Conservation (phyloP, 2,113 vertebrate species). For the Peromyscus maniculatus region DNA sequence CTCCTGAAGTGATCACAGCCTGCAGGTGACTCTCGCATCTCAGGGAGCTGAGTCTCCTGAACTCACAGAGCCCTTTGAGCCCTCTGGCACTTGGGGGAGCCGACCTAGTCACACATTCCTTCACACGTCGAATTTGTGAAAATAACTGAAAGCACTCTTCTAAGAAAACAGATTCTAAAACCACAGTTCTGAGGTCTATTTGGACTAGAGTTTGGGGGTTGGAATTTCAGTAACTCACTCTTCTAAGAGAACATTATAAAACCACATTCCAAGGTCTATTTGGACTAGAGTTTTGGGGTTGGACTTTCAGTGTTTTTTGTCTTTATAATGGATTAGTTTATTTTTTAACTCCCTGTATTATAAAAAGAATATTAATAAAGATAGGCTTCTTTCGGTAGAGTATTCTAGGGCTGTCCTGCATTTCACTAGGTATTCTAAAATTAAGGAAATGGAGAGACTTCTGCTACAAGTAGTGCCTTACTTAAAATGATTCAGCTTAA, state of each 20-base stretch:
- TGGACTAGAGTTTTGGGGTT: constrained; percentile 12
- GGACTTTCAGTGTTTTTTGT: not conserved
- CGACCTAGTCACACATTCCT: constrained; percentile 23
- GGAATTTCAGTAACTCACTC: not conserved
- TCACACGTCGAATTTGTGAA: constrained; percentile 63
- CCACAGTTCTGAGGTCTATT: not conserved
- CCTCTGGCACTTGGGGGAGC: not conserved
- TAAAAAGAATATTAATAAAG: constrained; percentile 20
- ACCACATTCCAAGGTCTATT: not conserved
- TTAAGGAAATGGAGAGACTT: not conserved
- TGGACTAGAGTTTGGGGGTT: constrained; percentile 7
- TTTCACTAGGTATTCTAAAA: not conserved
- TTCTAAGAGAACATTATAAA: constrained; percentile 49
- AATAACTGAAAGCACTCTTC: constrained; percentile 13
- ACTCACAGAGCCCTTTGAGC: not conserved
- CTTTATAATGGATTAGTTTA: not conserved
- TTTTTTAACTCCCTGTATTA: not conserved
- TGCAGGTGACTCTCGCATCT: constrained; percentile 6
- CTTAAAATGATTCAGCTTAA: not conserved
- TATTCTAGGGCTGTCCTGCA: constrained; percentile 31
- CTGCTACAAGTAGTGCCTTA: not conserved
- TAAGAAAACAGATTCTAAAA: constrained; percentile 59
- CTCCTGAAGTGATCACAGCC: not conserved
- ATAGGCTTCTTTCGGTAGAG: not conserved
- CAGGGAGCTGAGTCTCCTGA: accelerated